These are phyloP conservation scores for Neelides sp. DNA, from an alignment of 1,140 invertebrate species.

Conservation along the genomic window DNA sequence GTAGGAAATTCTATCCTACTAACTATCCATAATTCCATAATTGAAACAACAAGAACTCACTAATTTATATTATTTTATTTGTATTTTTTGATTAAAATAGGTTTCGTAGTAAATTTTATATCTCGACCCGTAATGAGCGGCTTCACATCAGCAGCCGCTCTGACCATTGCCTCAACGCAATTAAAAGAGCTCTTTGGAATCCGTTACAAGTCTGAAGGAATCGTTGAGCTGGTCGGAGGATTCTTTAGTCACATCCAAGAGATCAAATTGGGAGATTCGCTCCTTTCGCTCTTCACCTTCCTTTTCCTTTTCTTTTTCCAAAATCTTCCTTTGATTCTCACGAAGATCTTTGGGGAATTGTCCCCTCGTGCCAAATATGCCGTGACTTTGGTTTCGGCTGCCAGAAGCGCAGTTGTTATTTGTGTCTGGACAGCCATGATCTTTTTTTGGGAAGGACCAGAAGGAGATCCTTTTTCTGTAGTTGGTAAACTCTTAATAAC, in stretches of 20 bases:
- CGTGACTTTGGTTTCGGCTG: too few relatives aligned
- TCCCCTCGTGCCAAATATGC: too few relatives aligned
- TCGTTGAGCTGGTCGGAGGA: constrained; percentile 56
- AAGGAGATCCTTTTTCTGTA: not conserved
- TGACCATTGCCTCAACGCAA: constrained; percentile 51
- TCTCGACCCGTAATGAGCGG: constrained; percentile 76
- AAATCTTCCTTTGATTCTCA: too few relatives aligned
- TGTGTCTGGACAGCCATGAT: not conserved
- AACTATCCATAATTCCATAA: too few relatives aligned
- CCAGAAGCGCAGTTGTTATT: too few relatives aligned
- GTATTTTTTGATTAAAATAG: too few relatives aligned
- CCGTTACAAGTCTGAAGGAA: constrained; percentile 35
- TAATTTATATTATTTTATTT: too few relatives aligned
- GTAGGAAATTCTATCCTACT: too few relatives aligned
- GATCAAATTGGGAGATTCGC: constrained; percentile 50
- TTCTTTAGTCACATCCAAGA: constrained; percentile 48
- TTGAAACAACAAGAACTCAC: too few relatives aligned
- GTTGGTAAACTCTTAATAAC: too few relatives aligned
- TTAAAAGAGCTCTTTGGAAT: constrained; percentile 38
- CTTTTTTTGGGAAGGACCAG: constrained; percentile 1
- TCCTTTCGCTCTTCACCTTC: constrained; percentile 50
- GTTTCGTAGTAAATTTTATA: constrained; percentile 81
- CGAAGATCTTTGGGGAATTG: too few relatives aligned
- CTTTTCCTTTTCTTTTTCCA: constrained; percentile 43
- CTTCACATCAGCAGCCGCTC: constrained; percentile 77